Evolutionary conservation across 2,888 invertebrate species (phyloP).

Genomic region (Esperia sulphurella): DNA sequence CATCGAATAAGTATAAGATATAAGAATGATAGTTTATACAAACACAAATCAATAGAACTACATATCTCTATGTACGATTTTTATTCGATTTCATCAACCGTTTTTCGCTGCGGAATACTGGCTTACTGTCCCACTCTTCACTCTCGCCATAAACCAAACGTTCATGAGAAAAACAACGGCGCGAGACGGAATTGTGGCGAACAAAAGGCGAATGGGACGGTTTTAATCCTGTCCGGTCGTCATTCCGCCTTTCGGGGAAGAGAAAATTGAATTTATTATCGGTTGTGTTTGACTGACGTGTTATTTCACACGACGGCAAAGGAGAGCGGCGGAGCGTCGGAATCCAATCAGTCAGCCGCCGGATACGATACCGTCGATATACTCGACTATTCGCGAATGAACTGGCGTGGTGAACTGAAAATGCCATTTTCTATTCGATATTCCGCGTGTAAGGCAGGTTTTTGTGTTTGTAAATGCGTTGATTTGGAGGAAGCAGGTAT

Average conservation of each 20-base stretch:
- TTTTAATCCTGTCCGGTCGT: constrained; percentile 73
- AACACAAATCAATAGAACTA: too few relatives aligned
- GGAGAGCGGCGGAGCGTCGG: constrained; percentile 45
- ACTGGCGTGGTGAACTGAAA: constrained; percentile 51
- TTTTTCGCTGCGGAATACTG: constrained; percentile 8
- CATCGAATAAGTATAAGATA: too few relatives aligned
- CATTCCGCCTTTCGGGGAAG: constrained; percentile 57
- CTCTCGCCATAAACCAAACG: constrained; percentile 17
- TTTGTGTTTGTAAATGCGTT: not conserved
- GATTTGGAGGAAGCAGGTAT: not conserved
- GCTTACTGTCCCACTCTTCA: constrained; percentile 11
- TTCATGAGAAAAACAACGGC: constrained; percentile 35
- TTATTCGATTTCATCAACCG: not conserved
- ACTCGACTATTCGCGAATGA: constrained; percentile 43
- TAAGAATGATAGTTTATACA: too few relatives aligned
- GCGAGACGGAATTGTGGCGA: constrained; percentile 55
- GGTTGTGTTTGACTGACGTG: constrained; percentile 76
- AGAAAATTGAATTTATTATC: constrained; percentile 79
- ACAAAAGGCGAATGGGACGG: constrained; percentile 71
- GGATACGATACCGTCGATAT: constrained; percentile 49
- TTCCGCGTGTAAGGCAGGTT: constrained; percentile 9
- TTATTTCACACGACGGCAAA: constrained; percentile 72
- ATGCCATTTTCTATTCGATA: constrained; percentile 53
- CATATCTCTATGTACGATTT: not conserved
- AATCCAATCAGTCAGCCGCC: constrained; percentile 70